These are phyloP conservation scores for Chrysopilus asiliformis DNA, from an alignment of 2,888 invertebrate species.

Conservation along the genomic window DNA sequence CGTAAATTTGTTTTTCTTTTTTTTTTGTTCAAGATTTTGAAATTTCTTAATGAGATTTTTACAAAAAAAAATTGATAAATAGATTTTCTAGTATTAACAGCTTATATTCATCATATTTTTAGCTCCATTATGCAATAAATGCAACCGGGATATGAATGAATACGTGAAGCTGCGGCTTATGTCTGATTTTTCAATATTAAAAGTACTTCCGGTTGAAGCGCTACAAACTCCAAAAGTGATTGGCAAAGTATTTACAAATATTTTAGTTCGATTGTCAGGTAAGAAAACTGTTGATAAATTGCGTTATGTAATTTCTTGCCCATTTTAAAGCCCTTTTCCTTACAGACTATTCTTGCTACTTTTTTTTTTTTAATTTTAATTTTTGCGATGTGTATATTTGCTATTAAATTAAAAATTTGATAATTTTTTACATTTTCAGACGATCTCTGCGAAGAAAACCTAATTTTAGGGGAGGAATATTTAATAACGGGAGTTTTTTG, in stretches of 20 bases:
- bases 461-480: constrained; percentile 27
- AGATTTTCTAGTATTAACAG: too few relatives aligned
- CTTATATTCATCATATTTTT: too few relatives aligned
- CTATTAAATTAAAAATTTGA: too few relatives aligned
- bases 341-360: too few relatives aligned
- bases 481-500: constrained; percentile 23
- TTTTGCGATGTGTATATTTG: too few relatives aligned
- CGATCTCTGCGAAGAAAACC: constrained; percentile 16
- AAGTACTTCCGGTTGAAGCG: constrained; percentile 22
- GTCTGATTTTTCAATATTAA: constrained; percentile 21
- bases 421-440: constrained; percentile 16
- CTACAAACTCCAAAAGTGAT: constrained; percentile 21
- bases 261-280: constrained; percentile 23
- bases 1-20: neutral
- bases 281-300: too few relatives aligned
- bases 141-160: constrained; percentile 26
- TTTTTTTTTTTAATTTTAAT: too few relatives aligned
- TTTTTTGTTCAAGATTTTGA: neutral
- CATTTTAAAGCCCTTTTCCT: too few relatives aligned
- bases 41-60: constrained; percentile 1
- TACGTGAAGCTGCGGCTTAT: constrained; percentile 26
- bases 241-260: constrained; percentile 21
- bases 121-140: constrained; percentile 27
- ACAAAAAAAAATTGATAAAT: neutral
- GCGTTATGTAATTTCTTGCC: too few relatives aligned